Percentiles rank a stretch among this genome's conserved stretches.
phyloP scores from a whole-genome alignment of 2,797 vertebrate genomes.

The Onychomys torridus region DNA sequence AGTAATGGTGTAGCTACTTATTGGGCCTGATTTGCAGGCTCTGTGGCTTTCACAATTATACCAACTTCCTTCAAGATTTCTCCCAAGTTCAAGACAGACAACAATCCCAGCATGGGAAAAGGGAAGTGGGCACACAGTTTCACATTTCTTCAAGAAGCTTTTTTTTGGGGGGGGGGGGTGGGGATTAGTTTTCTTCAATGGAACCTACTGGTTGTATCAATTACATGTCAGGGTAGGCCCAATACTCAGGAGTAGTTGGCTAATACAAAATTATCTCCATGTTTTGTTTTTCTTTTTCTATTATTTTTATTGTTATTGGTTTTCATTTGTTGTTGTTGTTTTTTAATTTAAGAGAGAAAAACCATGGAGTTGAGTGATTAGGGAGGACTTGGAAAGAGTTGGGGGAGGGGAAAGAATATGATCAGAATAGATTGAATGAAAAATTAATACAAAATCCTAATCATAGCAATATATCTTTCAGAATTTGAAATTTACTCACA shows the following conservation, averaged over 20 bases:
- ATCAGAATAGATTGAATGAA: not conserved
- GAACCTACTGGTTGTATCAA: no score
- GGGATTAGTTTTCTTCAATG: not conserved
- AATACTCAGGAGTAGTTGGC: not conserved
- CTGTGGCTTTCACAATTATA: rapidly evolving
- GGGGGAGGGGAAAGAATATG: not conserved
- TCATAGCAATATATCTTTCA: not conserved
- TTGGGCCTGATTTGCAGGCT: not conserved
- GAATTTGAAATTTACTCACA: not conserved
- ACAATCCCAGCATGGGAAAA: not conserved
- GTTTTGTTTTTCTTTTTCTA: not conserved
- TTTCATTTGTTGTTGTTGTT: no score
- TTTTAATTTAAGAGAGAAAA: not conserved
- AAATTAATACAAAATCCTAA: not conserved
- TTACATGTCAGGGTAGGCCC: no score
- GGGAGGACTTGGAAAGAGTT: not conserved
- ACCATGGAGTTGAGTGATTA: no score
- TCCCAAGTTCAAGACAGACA: not conserved
- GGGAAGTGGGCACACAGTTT: no score
- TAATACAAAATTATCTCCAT: not conserved
- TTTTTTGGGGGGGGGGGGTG: not conserved
- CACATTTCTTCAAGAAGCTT: not conserved
- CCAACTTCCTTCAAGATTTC: not conserved
- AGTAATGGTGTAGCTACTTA: no score
- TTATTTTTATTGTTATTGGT: not conserved